Base-by-base conservation (phyloP, 2,113 vertebrate species). In the Sinocyclocheilus anophthalmus region DNA sequence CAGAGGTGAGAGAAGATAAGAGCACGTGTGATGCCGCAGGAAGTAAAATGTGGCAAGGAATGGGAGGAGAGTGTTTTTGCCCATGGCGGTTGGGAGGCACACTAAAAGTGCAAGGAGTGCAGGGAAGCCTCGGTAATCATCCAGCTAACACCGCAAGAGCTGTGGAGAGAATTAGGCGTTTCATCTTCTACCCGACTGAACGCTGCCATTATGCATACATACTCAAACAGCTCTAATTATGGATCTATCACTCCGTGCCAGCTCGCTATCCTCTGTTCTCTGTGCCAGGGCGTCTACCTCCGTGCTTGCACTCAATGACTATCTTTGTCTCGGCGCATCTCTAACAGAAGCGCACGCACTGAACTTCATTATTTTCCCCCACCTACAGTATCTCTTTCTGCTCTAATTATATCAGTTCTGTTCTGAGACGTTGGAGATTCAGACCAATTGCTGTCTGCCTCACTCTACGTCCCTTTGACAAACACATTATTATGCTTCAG, bases 181-280 rank as follows among this genome's bases (percentile, higher is more conserved):
- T 76, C 83, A 81, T 88, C 76, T 83, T 76, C 76, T 57, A 86
- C 75, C 45, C 65, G 18, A 83, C 81, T 83, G 81, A 83, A 83
- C 65, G 76, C 65, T 73, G 78, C 80, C 67, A 83, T 80, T 77
- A 73, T 59, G 53, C 81, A 79, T 65, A 84, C 70, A 57, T 76
- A 86, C 73, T 59, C 84, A 72, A 55, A 72, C 77, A 72, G 82
- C 87, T 91, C 91, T 94, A 94, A 94, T 93, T 94, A 93, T 87
- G 89, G 85, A 57, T 84, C 69, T 89, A 86, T 89, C 81, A 87
- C 79, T 88, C 76, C 45, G 57, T 88, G 87, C 87, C 87, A 88
- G 57, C 85, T 81, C 65, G 6, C 65, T 72, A 53, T 48, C 63
- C 65, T 83, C 81, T 53, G 86, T 37, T 88, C 81, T 65, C 26